Conservation (phyloP, 2,113 vertebrate species). For the Pogona vitticeps region DNA sequence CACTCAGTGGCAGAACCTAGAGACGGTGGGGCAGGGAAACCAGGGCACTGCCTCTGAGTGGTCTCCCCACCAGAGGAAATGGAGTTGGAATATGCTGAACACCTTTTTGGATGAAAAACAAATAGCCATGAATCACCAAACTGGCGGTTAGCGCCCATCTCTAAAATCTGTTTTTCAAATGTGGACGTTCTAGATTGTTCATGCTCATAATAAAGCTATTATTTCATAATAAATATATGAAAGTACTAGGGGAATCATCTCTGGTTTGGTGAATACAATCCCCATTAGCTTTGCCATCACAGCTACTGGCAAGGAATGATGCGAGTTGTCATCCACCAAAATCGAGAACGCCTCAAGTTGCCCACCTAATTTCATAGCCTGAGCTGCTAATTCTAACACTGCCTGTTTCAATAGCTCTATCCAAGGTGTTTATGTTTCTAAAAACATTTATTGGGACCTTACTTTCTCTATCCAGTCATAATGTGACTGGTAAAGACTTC, state of each 20-base stretch:
- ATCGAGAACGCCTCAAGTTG: background rate
- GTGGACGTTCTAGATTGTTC: background rate
- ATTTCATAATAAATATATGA: background rate
- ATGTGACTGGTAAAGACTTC: slow-evolving; percentile 57
- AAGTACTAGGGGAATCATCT: background rate
- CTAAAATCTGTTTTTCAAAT: no score
- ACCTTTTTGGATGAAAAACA: no score
- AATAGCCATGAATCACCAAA: no score
- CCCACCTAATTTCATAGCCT: background rate
- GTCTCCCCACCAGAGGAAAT: no score
- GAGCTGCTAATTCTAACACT: slow-evolving; percentile 1
- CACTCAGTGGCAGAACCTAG: no score
- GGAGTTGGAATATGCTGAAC: no score
- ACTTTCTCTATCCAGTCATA: slow-evolving; percentile 55
- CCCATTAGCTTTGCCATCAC: background rate
- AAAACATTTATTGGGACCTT: slow-evolving; percentile 39
- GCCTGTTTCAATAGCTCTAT: slow-evolving; percentile 17
- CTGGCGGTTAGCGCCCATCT: no score
- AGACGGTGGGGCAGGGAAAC: no score
- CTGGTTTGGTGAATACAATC: background rate
- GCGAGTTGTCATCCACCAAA: background rate
- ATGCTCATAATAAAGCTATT: background rate
- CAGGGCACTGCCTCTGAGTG: no score
- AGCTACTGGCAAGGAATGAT: no score
- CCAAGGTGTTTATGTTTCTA: slow-evolving; percentile 19